These are phyloP conservation scores for Capromys pilorides DNA, from an alignment of 2,797 vertebrate species.

Conservation along the genomic window DNA sequence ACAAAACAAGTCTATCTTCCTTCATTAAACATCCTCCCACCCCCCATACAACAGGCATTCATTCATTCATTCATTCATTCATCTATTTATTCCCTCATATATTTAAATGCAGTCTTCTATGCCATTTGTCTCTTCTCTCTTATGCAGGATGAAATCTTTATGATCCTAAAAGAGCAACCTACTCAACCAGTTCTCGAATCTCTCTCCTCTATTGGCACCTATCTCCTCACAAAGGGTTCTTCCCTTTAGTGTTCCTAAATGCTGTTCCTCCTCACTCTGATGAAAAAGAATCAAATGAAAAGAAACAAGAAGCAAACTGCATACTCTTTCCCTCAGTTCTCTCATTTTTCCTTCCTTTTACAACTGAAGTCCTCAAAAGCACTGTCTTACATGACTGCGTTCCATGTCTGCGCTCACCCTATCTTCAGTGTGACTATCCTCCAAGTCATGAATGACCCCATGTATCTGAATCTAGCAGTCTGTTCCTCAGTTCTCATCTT, in stretches of 20 bases:
- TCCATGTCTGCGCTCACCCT: neutral
- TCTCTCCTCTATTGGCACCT: neutral
- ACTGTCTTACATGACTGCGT: neutral
- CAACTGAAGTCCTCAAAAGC: neutral
- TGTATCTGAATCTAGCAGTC: neutral
- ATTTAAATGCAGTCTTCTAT: neutral
- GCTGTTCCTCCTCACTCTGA: neutral
- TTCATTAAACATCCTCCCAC: neutral
- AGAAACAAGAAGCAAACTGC: no score
- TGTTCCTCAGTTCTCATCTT: neutral
- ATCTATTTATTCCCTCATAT: no score
- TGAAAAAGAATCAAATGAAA: neutral
- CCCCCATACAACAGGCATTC: neutral
- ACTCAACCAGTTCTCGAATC: neutral
- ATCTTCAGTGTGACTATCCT: neutral
- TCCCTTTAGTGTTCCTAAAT: neutral
- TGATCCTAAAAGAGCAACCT: neutral
- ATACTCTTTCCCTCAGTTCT: neutral
- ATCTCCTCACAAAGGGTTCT: neutral
- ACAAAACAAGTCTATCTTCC: neutral
- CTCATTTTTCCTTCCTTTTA: neutral
- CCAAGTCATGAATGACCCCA: neutral
- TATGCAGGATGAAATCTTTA: neutral
- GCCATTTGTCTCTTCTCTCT: neutral
- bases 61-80: no score